phyloP scores from a whole-genome alignment of 2,888 invertebrate genomes.

The Ypsolopha scabrella region DNA sequence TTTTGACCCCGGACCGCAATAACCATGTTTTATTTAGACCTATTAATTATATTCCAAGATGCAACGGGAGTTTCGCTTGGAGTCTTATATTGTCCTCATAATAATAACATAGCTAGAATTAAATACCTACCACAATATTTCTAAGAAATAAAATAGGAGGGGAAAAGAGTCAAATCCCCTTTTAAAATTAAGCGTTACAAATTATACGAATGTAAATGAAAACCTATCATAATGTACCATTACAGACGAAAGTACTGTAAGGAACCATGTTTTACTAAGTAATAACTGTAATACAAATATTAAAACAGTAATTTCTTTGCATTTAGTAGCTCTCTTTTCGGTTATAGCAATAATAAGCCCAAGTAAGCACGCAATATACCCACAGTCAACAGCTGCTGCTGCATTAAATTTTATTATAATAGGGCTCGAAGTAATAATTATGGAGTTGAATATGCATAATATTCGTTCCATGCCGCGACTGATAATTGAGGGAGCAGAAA shows the following conservation, averaged over 20 bases:
- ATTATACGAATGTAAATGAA: too few species aligned
- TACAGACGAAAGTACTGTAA: too few species aligned
- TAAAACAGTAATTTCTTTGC: background rate
- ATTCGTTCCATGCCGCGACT: conserved; percentile 5
- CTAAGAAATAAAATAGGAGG: too few species aligned
- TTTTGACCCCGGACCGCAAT: conserved; percentile 29
- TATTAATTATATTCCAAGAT: conserved; percentile 15
- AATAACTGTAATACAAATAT: background rate
- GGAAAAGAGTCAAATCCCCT: background rate
- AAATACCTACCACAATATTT: too few species aligned
- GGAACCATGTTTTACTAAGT: background rate
- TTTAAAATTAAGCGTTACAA: background rate
- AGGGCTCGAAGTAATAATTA: conserved; percentile 14
- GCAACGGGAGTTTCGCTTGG: background rate
- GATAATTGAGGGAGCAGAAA: conserved; percentile 4
- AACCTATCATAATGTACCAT: too few species aligned
- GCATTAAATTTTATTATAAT: conserved; percentile 25
- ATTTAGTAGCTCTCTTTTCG: conserved; percentile 5
- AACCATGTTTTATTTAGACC: conserved; percentile 24
- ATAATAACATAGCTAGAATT: too few species aligned
- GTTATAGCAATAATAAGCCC: conserved; percentile 19
- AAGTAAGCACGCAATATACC: conserved; percentile 23
- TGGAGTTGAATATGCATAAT: conserved; percentile 8
- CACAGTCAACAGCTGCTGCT: conserved; percentile 18
- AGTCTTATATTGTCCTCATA: background rate